A percentile compares a stretch with the other conserved stretches of the same genome.
Evolutionary conservation across 2,888 invertebrate species (phyloP).

Genomic region (Metellina segmentata): DNA sequence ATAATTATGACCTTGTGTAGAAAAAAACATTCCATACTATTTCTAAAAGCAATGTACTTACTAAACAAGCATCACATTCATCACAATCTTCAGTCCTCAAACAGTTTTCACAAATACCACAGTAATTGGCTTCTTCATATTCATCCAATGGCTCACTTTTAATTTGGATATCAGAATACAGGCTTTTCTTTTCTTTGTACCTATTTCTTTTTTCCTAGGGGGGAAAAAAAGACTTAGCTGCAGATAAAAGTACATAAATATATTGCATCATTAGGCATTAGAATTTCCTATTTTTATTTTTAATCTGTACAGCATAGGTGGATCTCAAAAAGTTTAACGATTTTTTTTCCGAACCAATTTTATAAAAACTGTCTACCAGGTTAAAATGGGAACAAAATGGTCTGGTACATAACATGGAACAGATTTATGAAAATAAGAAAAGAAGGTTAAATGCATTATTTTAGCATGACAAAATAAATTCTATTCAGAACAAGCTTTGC

Average conservation of each 20-base stretch:
- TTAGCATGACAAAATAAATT: too few species aligned
- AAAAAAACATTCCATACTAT: not conserved
- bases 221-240: constrained; percentile 26
- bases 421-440: too few species aligned
- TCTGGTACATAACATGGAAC: too few species aligned
- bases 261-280: too few species aligned
- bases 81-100: constrained; percentile 76
- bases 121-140: constrained; percentile 57
- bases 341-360: too few species aligned
- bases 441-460: too few species aligned
- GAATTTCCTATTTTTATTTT: too few species aligned
- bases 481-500: too few species aligned
- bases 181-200: constrained; percentile 65
- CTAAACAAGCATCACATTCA: constrained; percentile 72
- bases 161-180: constrained; percentile 61
- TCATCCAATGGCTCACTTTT: constrained; percentile 65
- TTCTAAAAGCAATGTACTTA: constrained; percentile 17
- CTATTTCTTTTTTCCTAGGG: constrained; percentile 70
- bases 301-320: too few species aligned
- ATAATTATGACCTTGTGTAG: not conserved
- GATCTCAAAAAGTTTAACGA: too few species aligned
- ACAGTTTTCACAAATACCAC: constrained; percentile 75
- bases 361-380: too few species aligned
- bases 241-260: not conserved
- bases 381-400: too few species aligned